Percentiles rank a stretch among this genome's conserved stretches.
Evolutionary conservation across 2,888 invertebrate species (phyloP).

Genomic region (Polyommatus icarus): DNA sequence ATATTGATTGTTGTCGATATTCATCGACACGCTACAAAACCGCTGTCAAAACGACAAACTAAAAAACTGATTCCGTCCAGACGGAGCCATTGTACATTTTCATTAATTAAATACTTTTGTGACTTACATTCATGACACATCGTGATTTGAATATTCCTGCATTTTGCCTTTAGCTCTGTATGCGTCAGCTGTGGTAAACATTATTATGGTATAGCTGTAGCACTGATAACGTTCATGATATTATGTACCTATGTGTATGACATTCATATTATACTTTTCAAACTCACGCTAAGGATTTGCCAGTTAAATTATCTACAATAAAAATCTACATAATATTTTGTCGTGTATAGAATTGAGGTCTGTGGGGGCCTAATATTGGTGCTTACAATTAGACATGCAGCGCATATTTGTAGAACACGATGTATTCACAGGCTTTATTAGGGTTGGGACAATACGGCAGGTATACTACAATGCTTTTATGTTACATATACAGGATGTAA

Average conservation of each 20-base stretch:
- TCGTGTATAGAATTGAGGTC: not conserved
- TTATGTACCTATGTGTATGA: not conserved
- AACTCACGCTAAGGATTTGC: no score
- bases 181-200: not conserved
- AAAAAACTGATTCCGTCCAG: not conserved
- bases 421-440: not conserved
- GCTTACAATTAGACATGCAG: not conserved
- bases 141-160: no score
- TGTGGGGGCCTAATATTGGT: not conserved
- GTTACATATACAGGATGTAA: no score
- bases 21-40: conserved; percentile 12
- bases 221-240: not conserved
- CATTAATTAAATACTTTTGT: no score
- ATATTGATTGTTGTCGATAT: no score
- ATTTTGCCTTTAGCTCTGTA: not conserved
- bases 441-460: not conserved
- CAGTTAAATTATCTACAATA: no score
- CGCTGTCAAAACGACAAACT: not conserved
- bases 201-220: not conserved
- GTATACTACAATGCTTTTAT: conserved; percentile 22
- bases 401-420: not conserved
- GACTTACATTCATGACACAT: no score
- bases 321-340: no score
- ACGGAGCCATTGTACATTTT: no score
- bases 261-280: not conserved